phyloP scores from a whole-genome alignment of 1,140 invertebrate species.

The fruit fly (Drosophila melanogaster) region Release_6_plus_ISO1_MT NC_004354.4:2551001-2551500 shows the following conservation, averaged over 20 bases:
- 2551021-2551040: conserved; percentile 38
- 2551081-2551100: neutral
- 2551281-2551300: neutral
- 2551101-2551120: conserved; percentile 20
- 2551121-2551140: conserved; percentile 49
- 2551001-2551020: conserved; percentile 58
- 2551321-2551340: too few relatives aligned
- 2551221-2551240: conserved; percentile 4
- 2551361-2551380: conserved; percentile 11
- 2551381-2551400: neutral
- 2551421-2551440: conserved; percentile 40
- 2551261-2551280: neutral
- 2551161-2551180: neutral
- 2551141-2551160: neutral
- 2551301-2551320: too few relatives aligned
- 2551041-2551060: conserved; percentile 31
- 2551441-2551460: conserved; percentile 72
- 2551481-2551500: conserved; percentile 45
- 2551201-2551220: conserved; percentile 1
- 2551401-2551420: conserved; percentile 15
- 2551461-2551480: conserved; percentile 67
- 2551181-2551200: neutral
- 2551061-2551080: neutral
- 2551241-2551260: neutral
- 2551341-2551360: neutral